Percentiles rank a stretch among this genome's conserved stretches.
phyloP scores from a whole-genome alignment of 1,140 invertebrate species.

The Drosophila hydei region DNA sequence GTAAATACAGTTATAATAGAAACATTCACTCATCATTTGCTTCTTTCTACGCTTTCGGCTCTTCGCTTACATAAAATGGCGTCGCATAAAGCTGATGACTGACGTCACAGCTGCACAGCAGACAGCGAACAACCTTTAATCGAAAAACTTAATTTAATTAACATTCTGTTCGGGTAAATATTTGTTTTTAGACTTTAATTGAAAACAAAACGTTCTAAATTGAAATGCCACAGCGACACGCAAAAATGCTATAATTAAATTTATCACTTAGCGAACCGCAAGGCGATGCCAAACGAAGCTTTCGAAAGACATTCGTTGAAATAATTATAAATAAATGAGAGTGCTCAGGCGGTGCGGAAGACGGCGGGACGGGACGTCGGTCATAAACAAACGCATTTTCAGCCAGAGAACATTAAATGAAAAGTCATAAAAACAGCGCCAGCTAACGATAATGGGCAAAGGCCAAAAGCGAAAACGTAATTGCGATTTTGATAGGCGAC shows the following conservation, averaged over 20 bases:
- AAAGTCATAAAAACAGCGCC: conserved; percentile 35
- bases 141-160: conserved; percentile 13
- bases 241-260: conserved; percentile 71
- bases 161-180: conserved; percentile 5
- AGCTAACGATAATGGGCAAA: conserved; percentile 21
- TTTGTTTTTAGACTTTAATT: conserved; percentile 52
- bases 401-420: conserved; percentile 33
- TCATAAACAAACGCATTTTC: conserved; percentile 20
- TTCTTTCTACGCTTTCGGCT: neutral
- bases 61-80: conserved; percentile 26
- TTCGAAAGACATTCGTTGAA: conserved; percentile 23
- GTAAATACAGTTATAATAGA: conserved; percentile 1
- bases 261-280: conserved; percentile 32
- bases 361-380: neutral
- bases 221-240: conserved; percentile 61
- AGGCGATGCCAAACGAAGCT: conserved; percentile 19
- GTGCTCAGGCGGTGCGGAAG: neutral
- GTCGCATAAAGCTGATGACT: conserved; percentile 13
- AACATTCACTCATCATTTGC: neutral
- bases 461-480: conserved; percentile 25
- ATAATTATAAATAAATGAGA: conserved; percentile 67
- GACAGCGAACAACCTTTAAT: neutral
- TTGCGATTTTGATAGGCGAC: conserved; percentile 43
- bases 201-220: conserved; percentile 33
- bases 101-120: conserved; percentile 2